These are phyloP conservation scores for Pelochelys cantorii DNA, from an alignment of 2,797 vertebrate species.

Conservation along the genomic window DNA sequence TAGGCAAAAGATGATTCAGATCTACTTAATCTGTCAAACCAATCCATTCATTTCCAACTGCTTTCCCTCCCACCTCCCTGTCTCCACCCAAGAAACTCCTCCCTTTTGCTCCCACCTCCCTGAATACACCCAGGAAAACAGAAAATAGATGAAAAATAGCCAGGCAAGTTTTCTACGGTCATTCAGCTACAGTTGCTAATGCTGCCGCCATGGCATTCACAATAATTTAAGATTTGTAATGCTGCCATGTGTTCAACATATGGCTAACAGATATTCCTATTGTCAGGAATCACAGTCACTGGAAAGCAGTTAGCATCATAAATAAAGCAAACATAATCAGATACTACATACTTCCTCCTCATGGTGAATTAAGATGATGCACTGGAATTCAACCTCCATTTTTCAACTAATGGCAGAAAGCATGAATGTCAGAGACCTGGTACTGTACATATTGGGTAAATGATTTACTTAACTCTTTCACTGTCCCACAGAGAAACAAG, in stretches of 20 bases:
- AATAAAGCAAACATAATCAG: conserved; percentile 50
- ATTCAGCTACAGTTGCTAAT: conserved; percentile 28
- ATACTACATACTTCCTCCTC: conserved; percentile 36
- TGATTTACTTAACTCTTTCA: neutral
- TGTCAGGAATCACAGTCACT: conserved; percentile 12
- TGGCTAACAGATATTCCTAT: conserved; percentile 37
- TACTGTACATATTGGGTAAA: neutral
- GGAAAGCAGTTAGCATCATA: conserved; percentile 50
- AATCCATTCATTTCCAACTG: neutral
- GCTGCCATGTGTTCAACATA: conserved; percentile 54
- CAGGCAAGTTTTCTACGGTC: conserved; percentile 12
- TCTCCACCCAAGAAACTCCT: neutral
- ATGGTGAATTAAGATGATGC: conserved; percentile 31
- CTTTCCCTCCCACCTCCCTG: neutral
- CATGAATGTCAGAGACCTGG: neutral
- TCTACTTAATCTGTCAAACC: conserved; percentile 6
- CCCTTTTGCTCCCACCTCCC: neutral
- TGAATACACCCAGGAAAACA: neutral
- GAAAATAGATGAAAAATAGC: neutral
- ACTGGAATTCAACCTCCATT: neutral
- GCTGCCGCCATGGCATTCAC: neutral
- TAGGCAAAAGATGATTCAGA: conserved; percentile 1
- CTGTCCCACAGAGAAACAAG: neutral
- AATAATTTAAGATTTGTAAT: conserved; percentile 26
- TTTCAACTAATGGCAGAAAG: conserved; percentile 22